phyloP scores from a whole-genome alignment of 2,113 vertebrate species.

The Parotia lawesii region DNA sequence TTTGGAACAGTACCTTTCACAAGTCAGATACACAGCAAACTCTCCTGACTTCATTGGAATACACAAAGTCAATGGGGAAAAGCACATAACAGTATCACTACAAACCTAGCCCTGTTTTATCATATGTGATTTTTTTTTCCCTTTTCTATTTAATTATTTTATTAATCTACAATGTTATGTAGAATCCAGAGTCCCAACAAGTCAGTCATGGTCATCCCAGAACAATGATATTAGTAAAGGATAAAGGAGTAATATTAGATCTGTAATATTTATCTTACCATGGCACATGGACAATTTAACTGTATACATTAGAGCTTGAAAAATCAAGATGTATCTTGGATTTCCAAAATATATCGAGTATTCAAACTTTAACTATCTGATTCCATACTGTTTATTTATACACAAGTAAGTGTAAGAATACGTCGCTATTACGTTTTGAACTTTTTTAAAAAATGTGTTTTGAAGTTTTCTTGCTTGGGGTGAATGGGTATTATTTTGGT shows the following conservation, averaged over 20 bases:
- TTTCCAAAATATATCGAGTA: not conserved
- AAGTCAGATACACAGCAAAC: not conserved
- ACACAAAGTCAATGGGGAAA: not conserved
- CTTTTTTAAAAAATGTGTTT: not conserved
- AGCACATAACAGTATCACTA: not conserved
- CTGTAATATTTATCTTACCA: not conserved
- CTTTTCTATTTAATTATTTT: not conserved
- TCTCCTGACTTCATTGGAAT: not conserved
- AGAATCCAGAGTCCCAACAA: not conserved
- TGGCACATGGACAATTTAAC: not conserved
- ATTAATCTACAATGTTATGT: not conserved
- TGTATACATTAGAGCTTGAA: not conserved
- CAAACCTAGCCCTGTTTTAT: not conserved
- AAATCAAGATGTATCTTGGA: not conserved
- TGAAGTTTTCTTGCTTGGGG: not conserved
- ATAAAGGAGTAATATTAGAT: not conserved
- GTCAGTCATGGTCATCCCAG: not conserved
- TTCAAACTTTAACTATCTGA: not conserved
- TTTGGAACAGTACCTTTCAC: not conserved
- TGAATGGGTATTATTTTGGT: not conserved
- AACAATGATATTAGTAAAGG: not conserved
- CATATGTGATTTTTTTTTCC: rapidly evolving
- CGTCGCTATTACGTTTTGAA: not conserved
- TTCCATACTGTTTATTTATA: not conserved
- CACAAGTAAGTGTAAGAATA: not conserved